Base-by-base conservation (phyloP, 2,888 invertebrate species). In the Tupiocoris notatus region DNA sequence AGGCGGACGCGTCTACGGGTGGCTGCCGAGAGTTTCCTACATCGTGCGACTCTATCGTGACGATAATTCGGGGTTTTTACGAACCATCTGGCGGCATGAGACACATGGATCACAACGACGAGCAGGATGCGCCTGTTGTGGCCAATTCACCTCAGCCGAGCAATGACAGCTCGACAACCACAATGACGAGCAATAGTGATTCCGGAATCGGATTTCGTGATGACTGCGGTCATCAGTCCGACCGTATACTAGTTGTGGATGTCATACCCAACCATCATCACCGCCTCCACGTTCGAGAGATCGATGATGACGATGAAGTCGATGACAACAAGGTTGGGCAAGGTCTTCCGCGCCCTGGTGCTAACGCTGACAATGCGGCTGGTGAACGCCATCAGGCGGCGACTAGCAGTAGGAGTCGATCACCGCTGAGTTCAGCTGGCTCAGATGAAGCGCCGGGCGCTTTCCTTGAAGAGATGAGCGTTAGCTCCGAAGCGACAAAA, bases 121-220 rank as follows among this genome's bases (percentile, higher is more conserved):
- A 87, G 75, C 85, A 85, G 18, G 86, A 86, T 25, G 87, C 87
- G 74, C 85, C 88, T 63, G 75, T 81, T 16, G 84, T 89, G 0
- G 91, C 92, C 0, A 90, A 92, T 81, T 94, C 94, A 0, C 94
- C 94, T 0, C 94, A 94, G 81, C 94, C 93, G 0, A 94, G 93
- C 83, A 90, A 92, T 78, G 93, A 92, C 81, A 88, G 91, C 7
- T 91, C 91, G 0, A 91, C 91, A 0, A 92, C 93, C 20, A 39
- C 39, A 39, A 39, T 39, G 39, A 95, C 95, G 0, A 95, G 95
- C 81, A 96, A 96, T 83, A 95, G 95, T 76, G 97, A 97, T 83
- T 96, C 96, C 0, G 96, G 97, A 0, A 95, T 97, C 78, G 96
- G 96, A 0, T 96, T 96, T 82, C 90, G 94, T 79, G 95, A 95